These are phyloP conservation scores for Leptinotarsa haldemani DNA, from an alignment of 2,888 invertebrate species.

Conservation along the genomic window DNA sequence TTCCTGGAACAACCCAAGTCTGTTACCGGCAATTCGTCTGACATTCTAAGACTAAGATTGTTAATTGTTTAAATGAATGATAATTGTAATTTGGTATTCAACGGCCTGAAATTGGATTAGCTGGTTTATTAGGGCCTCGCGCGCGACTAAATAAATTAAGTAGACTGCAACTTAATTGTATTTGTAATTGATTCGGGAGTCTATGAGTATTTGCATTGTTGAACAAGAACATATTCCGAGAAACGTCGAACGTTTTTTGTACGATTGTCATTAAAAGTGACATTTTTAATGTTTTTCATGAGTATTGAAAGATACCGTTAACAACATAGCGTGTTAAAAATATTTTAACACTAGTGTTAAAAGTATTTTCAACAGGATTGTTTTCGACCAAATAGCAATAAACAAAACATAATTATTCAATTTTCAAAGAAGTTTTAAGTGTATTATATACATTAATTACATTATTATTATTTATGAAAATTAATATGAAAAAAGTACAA, in stretches of 20 bases:
- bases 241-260: background rate
- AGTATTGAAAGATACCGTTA: no score
- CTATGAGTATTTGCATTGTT: slow-evolving; percentile 22
- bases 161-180: slow-evolving; percentile 49
- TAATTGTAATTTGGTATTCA: slow-evolving; percentile 49
- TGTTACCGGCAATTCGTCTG: slow-evolving; percentile 17
- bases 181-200: slow-evolving; percentile 42
- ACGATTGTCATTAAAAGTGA: no score
- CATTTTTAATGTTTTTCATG: no score
- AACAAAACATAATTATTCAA: no score
- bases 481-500: no score
- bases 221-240: background rate
- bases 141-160: slow-evolving; percentile 47
- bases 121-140: slow-evolving; percentile 45
- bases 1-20: slow-evolving; percentile 6
- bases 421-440: no score
- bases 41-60: slow-evolving; percentile 30
- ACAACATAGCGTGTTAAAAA: no score
- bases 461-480: no score
- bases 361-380: no score
- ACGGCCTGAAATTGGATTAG: slow-evolving; percentile 47
- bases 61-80: slow-evolving; percentile 47
- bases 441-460: no score
- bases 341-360: no score
- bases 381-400: no score